These are phyloP conservation scores for Phrynocephalus versicolor DNA, from an alignment of 2,113 vertebrate genomes.

Conservation along the genomic window DNA sequence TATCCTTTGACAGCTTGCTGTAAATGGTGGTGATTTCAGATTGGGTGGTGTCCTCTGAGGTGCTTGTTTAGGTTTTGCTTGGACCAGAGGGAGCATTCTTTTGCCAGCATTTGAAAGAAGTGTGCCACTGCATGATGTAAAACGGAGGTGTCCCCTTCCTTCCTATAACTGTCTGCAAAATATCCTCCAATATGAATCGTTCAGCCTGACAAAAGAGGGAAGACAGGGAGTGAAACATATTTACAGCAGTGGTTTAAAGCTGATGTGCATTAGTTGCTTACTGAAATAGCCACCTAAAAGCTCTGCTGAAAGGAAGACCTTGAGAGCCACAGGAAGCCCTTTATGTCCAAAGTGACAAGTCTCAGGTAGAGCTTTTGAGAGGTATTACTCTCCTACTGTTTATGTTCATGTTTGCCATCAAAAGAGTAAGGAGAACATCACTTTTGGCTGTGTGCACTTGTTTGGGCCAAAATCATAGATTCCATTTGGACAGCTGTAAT, in stretches of 20 bases:
- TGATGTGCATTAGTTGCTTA: constrained; percentile 57
- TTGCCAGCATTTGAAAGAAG: not conserved
- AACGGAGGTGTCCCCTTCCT: not conserved
- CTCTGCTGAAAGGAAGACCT: constrained; percentile 40
- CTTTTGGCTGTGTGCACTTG: constrained; percentile 24
- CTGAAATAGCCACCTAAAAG: constrained; percentile 59
- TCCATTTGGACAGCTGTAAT: constrained; percentile 2
- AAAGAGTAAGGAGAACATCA: rapidly evolving
- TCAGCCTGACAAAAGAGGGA: constrained; percentile 3
- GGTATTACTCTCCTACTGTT: constrained; percentile 30
- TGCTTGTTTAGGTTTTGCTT: not conserved
- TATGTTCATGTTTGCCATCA: constrained; percentile 28
- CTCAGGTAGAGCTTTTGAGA: not conserved
- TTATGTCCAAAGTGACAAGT: constrained; percentile 20
- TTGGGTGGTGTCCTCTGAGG: not conserved
- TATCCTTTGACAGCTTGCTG: not conserved
- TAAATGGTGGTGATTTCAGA: not conserved
- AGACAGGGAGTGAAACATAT: constrained; percentile 21
- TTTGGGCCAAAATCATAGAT: constrained; percentile 9
- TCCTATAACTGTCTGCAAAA: not conserved
- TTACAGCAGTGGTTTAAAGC: constrained; percentile 50
- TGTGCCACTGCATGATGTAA: not conserved
- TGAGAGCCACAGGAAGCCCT: constrained; percentile 28
- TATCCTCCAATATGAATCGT: not conserved
- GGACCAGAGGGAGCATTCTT: not conserved